Conservation (phyloP, 2,888 invertebrate species). For the Electrophaes corylata region DNA sequence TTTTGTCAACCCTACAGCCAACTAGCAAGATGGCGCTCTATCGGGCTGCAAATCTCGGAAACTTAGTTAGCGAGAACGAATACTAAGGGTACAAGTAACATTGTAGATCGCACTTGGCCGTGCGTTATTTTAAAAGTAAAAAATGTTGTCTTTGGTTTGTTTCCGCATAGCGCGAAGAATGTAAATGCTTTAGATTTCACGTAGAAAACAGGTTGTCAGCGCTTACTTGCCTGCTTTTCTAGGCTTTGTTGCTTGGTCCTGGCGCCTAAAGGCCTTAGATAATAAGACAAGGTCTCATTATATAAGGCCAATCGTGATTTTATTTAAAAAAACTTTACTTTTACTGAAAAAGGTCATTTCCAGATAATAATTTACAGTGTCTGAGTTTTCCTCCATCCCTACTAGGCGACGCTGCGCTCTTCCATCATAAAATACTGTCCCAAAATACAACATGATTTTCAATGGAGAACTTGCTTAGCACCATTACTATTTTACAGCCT, state of each 20-base stretch:
- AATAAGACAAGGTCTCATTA: too few species aligned
- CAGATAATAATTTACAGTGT: too few species aligned
- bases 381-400: too few species aligned
- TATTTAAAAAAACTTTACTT: too few species aligned
- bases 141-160: conserved; percentile 25
- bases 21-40: conserved; percentile 30
- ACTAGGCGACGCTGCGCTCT: too few species aligned
- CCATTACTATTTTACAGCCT: too few species aligned
- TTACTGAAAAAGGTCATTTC: too few species aligned
- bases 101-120: conserved; percentile 21
- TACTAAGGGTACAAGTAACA: conserved; percentile 7
- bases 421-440: too few species aligned
- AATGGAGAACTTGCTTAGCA: too few species aligned
- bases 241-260: background rate
- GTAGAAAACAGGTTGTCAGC: conserved; percentile 2
- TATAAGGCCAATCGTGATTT: too few species aligned
- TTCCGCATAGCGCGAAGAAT: conserved; percentile 23
- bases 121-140: conserved; percentile 26
- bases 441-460: too few species aligned
- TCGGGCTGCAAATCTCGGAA: conserved; percentile 32
- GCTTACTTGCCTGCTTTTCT: background rate
- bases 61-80: conserved; percentile 26
- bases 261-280: too few species aligned
- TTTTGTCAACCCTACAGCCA: conserved; percentile 29
- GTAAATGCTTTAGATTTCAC: conserved; percentile 1